phyloP scores from a whole-genome alignment of 2,888 invertebrate species.

The Synanthedon andrenaeformis region DNA sequence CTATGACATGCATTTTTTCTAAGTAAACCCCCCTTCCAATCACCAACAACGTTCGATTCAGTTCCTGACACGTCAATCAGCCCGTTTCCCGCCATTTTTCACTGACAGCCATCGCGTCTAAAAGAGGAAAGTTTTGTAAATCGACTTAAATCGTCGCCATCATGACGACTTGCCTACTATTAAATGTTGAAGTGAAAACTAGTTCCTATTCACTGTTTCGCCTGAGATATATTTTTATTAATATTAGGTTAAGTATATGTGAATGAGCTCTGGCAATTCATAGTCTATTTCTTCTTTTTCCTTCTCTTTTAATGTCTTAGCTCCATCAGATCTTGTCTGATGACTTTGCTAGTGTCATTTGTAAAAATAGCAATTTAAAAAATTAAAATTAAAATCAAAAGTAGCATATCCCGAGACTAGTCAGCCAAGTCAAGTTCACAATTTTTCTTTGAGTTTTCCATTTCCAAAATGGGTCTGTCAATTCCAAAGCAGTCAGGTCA shows the following conservation, averaged over 20 bases:
- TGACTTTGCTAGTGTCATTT: no score
- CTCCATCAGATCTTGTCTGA: no score
- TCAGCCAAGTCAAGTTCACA: no score
- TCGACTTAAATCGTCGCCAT: slow-evolving; percentile 1
- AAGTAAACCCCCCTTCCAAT: background rate
- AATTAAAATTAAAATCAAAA: no score
- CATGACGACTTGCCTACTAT: background rate
- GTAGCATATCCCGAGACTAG: no score
- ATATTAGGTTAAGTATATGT: background rate
- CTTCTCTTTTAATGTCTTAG: no score
- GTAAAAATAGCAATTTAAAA: no score
- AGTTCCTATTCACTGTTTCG: background rate
- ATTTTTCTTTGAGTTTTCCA: no score
- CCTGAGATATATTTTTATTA: background rate
- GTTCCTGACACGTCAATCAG: slow-evolving; percentile 50
- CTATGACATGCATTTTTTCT: slow-evolving; percentile 36
- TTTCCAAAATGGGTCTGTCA: no score
- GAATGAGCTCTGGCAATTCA: no score
- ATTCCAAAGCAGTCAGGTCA: no score
- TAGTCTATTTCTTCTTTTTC: no score
- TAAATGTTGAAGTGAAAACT: background rate
- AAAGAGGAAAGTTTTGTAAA: slow-evolving; percentile 22
- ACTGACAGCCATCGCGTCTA: slow-evolving; percentile 33
- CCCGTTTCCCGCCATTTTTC: slow-evolving; percentile 41
- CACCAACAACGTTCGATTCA: slow-evolving; percentile 14